Base-by-base conservation (phyloP, 2,113 vertebrate species). In the Gopherus evgoodei region DNA sequence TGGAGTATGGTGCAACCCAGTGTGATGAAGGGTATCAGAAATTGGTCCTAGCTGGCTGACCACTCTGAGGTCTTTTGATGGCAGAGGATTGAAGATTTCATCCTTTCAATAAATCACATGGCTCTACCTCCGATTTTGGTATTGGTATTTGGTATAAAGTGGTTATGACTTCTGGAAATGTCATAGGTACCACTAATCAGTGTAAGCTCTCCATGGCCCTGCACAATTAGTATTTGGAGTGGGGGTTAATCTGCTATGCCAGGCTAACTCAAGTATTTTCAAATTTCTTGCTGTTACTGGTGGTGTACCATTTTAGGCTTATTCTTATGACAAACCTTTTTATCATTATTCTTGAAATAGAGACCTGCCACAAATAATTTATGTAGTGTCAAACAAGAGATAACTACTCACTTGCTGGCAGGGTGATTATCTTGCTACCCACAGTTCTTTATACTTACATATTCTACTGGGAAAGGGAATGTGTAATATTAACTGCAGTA, bases 301-400 rank as follows among this genome's bases (percentile, higher is more conserved):
- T 38, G 93, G 97, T 79, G 95, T 96, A 92, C 91, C 87, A 90
- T 95, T 89, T 85, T 94, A 92, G 87, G 78, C 91, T 97, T 96
- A 93, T 97, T 96, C 95, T 96, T 90, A 95, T 94, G 95, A 97
- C 95, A 96, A 96, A 90, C 86, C 80, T 95, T 97, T 98, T 98
- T 93, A 97, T 98, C 97, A 97, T 97, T 97, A 96, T 97, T 97
- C 97, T 97, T 97, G 78, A 95, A 97, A 97, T 97, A 97, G 97
- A 86, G 95, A 90, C 95, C 97, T 97, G 97, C 96, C 96, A 97
- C 81, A 42, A 94, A 97, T 97, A 97, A 98, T 97, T 91, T 97
- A 98, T 97, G 97, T 91, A 25, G 95, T 97, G 97, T 98, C 98
- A 96, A 97, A 96, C 90, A 50, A 96, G 92, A 97, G 95, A 97